A percentile compares a stretch with the other conserved stretches of the same genome.
These are phyloP conservation scores for Vireo altiloquus DNA, from an alignment of 2,113 vertebrate species.

Conservation along the genomic window DNA sequence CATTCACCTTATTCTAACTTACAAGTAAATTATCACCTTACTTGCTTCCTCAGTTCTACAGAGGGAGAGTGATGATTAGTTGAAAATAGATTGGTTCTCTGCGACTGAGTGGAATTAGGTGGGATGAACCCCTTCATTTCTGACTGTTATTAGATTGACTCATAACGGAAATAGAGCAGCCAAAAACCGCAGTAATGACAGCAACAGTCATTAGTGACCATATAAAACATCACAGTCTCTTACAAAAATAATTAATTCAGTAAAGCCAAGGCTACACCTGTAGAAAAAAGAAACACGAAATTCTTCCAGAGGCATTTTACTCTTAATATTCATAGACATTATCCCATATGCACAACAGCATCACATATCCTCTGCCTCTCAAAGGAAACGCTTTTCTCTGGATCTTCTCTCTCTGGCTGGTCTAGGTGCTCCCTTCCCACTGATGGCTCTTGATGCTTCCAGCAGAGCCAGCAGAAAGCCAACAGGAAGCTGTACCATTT, in stretches of 20 bases:
- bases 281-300: background rate
- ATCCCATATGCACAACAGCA: accelerated
- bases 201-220: background rate
- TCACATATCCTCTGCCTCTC: background rate
- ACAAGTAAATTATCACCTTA: background rate
- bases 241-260: background rate
- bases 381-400: background rate
- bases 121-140: background rate
- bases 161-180: background rate
- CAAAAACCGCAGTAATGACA: background rate
- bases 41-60: background rate
- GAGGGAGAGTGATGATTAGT: background rate
- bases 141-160: background rate
- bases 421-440: background rate
- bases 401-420: background rate
- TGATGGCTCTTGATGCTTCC: accelerated
- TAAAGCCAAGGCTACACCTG: background rate
- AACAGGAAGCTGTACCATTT: background rate
- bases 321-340: background rate
- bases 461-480: background rate
- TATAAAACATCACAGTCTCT: background rate
- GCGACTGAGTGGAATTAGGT: background rate
- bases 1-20: background rate
- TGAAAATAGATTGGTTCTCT: background rate
- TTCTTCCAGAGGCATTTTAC: background rate